A percentile compares a stretch with the other conserved stretches of the same genome.
These are phyloP conservation scores for Spilogale gracilis DNA, from an alignment of 2,113 vertebrate species.

Conservation along the genomic window DNA sequence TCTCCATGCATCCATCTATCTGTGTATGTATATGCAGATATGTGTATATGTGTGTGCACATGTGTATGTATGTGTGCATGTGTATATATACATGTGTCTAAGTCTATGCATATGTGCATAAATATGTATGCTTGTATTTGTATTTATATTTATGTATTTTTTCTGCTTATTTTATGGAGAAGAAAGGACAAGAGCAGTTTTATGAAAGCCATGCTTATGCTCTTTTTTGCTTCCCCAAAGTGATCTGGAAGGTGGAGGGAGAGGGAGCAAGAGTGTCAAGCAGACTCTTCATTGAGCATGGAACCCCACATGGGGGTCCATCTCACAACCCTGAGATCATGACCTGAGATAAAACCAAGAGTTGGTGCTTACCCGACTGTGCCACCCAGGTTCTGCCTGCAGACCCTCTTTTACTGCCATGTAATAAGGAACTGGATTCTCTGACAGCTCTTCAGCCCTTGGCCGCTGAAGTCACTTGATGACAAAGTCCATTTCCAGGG, in stretches of 20 bases:
- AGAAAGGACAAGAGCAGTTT: not conserved
- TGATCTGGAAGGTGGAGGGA: not conserved
- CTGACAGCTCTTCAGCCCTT: conserved; percentile 82
- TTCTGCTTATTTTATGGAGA: not conserved
- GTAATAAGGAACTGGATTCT: not conserved
- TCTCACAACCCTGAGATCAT: not conserved
- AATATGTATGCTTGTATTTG: not conserved
- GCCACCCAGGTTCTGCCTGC: not conserved
- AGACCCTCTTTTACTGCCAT: not conserved
- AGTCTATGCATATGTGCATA: not conserved
- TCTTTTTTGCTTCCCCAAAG: not conserved
- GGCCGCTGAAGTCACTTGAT: conserved; percentile 84
- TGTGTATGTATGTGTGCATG: not conserved
- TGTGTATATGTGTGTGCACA: not conserved
- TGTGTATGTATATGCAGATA: too few relatives aligned
- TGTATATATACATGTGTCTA: not conserved
- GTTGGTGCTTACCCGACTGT: rapidly evolving
- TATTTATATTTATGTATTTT: not conserved
- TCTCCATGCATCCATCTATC: not conserved
- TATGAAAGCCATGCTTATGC: not conserved
- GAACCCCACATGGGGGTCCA: not conserved
- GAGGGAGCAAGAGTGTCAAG: not conserved
- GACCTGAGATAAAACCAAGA: not conserved
- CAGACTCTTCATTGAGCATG: not conserved
- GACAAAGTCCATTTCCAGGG: conserved; percentile 86